Percentiles rank a stretch among this genome's conserved stretches.
Conservation (phyloP, 2,888 invertebrate species). For the Eueremaeus valkanovi region DNA sequence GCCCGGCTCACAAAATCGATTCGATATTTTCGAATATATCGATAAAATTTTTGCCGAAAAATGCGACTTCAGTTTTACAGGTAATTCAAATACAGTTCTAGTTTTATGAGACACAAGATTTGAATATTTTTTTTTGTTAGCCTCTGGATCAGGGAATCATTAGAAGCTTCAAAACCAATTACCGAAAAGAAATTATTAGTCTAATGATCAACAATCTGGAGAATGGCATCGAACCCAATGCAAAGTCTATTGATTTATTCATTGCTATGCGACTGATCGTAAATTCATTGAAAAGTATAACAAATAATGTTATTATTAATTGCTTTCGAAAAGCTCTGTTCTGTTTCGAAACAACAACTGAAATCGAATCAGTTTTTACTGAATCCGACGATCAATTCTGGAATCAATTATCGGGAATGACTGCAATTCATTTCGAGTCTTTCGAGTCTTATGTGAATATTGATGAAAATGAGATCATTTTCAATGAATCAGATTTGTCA, state of each 20-base stretch:
- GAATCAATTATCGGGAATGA: too few species aligned
- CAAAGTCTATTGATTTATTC: background rate
- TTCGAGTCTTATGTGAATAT: too few species aligned
- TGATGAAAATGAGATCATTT: too few species aligned
- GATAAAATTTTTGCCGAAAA: background rate
- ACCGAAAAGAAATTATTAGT: background rate
- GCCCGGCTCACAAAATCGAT: background rate
- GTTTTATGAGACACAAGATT: background rate
- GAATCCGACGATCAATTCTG: too few species aligned
- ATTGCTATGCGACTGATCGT: background rate
- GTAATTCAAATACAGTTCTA: background rate
- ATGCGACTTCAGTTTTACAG: background rate
- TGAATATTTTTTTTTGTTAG: background rate
- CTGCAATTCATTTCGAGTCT: too few species aligned
- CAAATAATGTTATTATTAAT: background rate
- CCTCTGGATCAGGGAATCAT: background rate
- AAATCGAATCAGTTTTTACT: too few species aligned
- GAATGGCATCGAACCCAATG: background rate
- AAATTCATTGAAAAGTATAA: background rate
- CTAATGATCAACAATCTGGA: background rate
- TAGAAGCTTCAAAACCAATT: background rate
- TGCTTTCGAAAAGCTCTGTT: background rate
- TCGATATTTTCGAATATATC: background rate
- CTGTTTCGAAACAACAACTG: too few species aligned
- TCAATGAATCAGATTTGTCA: too few species aligned